phyloP scores from a whole-genome alignment of 2,888 invertebrate genomes.

The Sacculina carcini region DNA sequence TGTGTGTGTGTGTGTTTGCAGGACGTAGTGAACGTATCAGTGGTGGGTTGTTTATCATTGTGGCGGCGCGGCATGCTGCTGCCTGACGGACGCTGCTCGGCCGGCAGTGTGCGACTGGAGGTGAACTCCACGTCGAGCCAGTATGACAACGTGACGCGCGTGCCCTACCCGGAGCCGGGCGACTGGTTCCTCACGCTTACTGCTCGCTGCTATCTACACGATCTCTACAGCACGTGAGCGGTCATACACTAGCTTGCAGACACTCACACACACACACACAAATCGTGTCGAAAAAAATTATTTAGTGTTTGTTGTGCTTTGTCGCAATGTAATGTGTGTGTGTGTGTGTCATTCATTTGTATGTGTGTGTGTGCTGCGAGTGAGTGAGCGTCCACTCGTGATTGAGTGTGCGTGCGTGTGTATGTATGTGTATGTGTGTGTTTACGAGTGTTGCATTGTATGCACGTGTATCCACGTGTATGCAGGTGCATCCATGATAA shows the following conservation, averaged over 20 bases:
- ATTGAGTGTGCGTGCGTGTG: no score
- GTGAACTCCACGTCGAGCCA: conserved; percentile 17
- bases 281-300: background rate
- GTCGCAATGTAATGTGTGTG: no score
- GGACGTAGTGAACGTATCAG: background rate
- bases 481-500: no score
- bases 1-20: no score
- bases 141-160: conserved; percentile 37
- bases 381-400: no score
- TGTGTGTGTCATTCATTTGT: no score
- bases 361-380: no score
- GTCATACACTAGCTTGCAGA: background rate
- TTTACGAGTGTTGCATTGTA: no score
- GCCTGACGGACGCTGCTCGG: conserved; percentile 14
- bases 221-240: background rate
- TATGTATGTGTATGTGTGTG: no score
- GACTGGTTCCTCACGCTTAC: conserved; percentile 49
- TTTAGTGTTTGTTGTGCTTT: no score
- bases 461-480: no score
- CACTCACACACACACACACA: background rate
- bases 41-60: background rate
- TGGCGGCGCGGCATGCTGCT: background rate
- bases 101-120: conserved; percentile 14
- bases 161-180: conserved; percentile 61
- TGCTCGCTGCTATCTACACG: conserved; percentile 29